Evolutionary conservation across 2,113 vertebrate genomes (phyloP).

Genomic region (Sander lucioperca): DNA sequence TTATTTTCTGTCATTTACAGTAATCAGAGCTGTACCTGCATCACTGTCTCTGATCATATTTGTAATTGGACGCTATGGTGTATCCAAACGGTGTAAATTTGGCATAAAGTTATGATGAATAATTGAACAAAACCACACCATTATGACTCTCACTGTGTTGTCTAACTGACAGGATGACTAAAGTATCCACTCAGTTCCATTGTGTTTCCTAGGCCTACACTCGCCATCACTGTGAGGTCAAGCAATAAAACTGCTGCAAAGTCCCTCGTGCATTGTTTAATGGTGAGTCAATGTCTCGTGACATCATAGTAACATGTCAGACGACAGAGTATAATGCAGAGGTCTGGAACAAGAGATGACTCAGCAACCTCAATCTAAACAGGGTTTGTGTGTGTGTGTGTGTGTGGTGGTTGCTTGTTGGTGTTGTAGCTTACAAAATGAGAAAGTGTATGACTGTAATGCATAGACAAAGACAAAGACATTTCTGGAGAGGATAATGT

Average conservation of each 20-base stretch:
- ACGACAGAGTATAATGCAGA: conserved; percentile 14
- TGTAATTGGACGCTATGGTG: background rate
- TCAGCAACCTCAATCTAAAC: conserved; percentile 30
- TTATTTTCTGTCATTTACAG: background rate
- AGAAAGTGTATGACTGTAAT: background rate
- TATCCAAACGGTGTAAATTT: background rate
- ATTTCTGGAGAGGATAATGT: background rate
- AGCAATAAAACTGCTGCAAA: conserved; percentile 18
- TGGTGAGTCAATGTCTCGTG: conserved; percentile 36
- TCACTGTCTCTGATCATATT: background rate
- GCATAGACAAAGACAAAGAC: too few species aligned
- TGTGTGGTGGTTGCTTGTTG: background rate
- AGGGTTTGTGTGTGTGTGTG: conserved; percentile 1
- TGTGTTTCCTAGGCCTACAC: background rate
- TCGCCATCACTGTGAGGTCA: conserved; percentile 6
- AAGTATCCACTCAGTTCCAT: background rate
- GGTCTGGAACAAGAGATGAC: conserved; percentile 13
- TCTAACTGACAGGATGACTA: background rate
- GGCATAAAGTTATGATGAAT: background rate
- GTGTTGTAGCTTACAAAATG: background rate
- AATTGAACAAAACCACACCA: background rate
- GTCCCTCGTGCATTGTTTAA: conserved; percentile 29
- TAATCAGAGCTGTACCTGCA: background rate
- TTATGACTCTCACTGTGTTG: background rate
- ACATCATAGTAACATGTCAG: conserved; percentile 23